phyloP scores from a whole-genome alignment of 1,140 invertebrate species.

The Drosophila teissieri region DNA sequence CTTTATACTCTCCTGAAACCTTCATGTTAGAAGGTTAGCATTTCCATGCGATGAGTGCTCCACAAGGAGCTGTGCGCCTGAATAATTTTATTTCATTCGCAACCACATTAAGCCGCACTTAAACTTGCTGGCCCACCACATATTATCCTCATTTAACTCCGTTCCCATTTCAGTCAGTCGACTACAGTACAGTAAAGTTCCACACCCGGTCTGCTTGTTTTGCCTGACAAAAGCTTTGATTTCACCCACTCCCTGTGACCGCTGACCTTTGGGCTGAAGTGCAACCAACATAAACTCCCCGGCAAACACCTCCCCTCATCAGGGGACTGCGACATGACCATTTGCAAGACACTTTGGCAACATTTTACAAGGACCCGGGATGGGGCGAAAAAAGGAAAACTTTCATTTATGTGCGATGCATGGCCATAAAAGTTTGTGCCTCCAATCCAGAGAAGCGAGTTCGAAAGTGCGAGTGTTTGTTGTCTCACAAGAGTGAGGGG shows the following conservation, averaged over 20 bases:
- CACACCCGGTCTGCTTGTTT: constrained; percentile 1
- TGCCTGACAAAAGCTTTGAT: constrained; percentile 39
- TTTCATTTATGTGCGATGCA: constrained; percentile 80
- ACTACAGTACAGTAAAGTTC: background rate
- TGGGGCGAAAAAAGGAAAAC: constrained; percentile 60
- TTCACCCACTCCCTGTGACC: constrained; percentile 41
- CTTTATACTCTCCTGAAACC: too few relatives aligned
- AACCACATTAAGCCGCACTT: background rate
- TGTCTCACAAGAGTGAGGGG: constrained; percentile 21
- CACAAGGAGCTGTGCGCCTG: background rate
- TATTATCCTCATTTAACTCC: constrained; percentile 4
- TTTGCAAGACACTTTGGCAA: constrained; percentile 61
- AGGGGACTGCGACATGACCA: constrained; percentile 47
- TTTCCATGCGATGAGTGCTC: background rate
- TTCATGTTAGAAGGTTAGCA: too few relatives aligned
- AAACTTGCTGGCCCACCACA: background rate
- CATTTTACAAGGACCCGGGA: constrained; percentile 53
- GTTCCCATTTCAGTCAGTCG: background rate
- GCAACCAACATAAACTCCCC: constrained; percentile 20
- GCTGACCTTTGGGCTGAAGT: constrained; percentile 26
- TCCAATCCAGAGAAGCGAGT: constrained; percentile 53
- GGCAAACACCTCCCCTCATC: constrained; percentile 9
- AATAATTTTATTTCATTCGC: background rate
- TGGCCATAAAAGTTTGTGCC: constrained; percentile 73
- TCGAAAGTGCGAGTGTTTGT: constrained; percentile 79